Evolutionary conservation across 2,113 vertebrate genomes (phyloP), one percentile per base, ranked within the genome.

Genomic region (Jacana jacana): DNA sequence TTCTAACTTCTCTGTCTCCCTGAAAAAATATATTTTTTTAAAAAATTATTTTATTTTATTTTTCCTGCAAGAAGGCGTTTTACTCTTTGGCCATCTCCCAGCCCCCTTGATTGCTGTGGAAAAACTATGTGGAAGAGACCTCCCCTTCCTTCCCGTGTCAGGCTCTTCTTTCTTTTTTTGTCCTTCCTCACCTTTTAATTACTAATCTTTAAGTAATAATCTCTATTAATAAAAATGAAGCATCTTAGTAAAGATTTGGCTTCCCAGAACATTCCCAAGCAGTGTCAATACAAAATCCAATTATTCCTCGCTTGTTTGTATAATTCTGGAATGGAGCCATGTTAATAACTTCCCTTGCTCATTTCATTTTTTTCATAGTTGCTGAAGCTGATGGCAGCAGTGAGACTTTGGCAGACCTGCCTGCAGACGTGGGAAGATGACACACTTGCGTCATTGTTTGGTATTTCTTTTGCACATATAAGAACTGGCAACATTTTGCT

Each of bases 261-360:
- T 78, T 91, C 42, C 30, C 19, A 61, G 60, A 81, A 65, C 8
- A n/a, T 81, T 81, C 22, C 13, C 15, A 58, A 87, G 46, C n/a
- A 49, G 7, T 14, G 31, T 42, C 13, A 73, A 8, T 51, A 37
- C 48, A 40, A 81, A 84, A 94, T 49, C 23, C 10, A 13, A 44
- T 69, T 37, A n/a, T 22, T 39, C 16, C 13, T 71, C 22, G 63
- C 28, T 44, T 2, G 0, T 40, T 33, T 49, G 14, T 0, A 0
- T 33, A 27, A 68, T 48, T 78, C 42, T 2, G 1, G 65, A 92
- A 42, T 25, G 6, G 10, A 79, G 7, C 0, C 0, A 35, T 64
- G 16, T 25, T 46, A 66, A 11, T 80, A 76, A 54, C 10, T 44
- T 17, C 8, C 25, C 9, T 81, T 0, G 0, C 24, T 84, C n/a